phyloP scores from a whole-genome alignment of 2,113 vertebrate species.

The Fulica atra region DNA sequence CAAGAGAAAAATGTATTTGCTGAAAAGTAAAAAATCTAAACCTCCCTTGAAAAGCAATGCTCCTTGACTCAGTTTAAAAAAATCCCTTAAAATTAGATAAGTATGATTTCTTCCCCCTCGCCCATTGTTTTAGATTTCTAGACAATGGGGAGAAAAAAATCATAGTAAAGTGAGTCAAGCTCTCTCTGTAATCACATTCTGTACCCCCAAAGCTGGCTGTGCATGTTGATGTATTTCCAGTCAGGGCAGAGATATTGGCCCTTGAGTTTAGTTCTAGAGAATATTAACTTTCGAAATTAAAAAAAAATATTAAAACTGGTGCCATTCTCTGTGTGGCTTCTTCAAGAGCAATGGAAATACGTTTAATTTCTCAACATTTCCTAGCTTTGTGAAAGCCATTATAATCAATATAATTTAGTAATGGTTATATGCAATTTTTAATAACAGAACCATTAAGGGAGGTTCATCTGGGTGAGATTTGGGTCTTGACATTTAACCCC shows the following conservation, averaged over 20 bases:
- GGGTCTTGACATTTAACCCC: neutral
- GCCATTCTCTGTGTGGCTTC: neutral
- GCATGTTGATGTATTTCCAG: neutral
- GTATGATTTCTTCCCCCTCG: neutral
- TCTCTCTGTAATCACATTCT: neutral
- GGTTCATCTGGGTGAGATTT: neutral
- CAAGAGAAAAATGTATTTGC: constrained; percentile 48
- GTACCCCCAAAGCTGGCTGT: neutral
- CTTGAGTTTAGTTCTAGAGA: neutral
- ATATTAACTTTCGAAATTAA: neutral
- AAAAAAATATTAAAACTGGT: neutral
- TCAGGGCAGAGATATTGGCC: neutral
- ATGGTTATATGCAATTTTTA: neutral
- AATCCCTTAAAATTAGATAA: neutral
- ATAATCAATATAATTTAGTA: neutral
- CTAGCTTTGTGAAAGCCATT: neutral
- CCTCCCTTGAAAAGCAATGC: neutral
- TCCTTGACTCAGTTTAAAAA: neutral
- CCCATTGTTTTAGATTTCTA: neutral
- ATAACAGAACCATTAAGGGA: neutral
- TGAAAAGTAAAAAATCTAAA: constrained; percentile 34
- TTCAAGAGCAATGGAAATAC: neutral
- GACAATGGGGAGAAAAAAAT: neutral
- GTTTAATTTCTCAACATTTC: neutral
- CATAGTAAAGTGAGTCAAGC: neutral